Conservation (phyloP, 2,888 invertebrate genomes). For the Macroteleia sp. region DNA sequence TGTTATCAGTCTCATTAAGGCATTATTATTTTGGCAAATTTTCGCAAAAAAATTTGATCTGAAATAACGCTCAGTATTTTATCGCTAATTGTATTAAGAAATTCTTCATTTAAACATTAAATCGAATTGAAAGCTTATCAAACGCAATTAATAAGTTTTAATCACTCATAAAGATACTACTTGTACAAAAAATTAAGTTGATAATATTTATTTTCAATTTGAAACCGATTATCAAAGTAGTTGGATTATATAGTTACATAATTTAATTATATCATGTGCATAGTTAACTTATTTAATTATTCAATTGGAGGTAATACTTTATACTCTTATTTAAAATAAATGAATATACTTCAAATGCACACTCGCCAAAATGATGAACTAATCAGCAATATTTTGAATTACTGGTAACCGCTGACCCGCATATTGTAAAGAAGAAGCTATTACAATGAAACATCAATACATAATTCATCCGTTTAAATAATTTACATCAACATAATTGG, state of each 20-base stretch:
- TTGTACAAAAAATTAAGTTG: too few relatives aligned
- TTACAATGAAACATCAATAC: conserved; percentile 36
- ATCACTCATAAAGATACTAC: too few relatives aligned
- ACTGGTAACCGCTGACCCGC: conserved; percentile 23
- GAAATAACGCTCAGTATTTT: too few relatives aligned
- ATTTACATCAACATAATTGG: conserved; percentile 49
- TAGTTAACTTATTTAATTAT: conserved; percentile 1
- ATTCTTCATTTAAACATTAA: too few relatives aligned
- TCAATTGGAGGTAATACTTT: conserved; percentile 7
- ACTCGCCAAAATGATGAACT: conserved; percentile 11
- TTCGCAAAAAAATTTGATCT: too few relatives aligned
- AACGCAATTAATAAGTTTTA: too few relatives aligned
- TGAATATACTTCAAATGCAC: conserved; percentile 18
- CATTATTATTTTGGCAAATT: too few relatives aligned
- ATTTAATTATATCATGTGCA: background rate
- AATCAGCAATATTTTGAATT: conserved; percentile 37
- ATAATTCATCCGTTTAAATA: conserved; percentile 44
- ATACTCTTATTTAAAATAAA: conserved; percentile 16
- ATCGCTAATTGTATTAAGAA: too few relatives aligned
- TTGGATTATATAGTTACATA: background rate
- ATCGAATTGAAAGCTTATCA: too few relatives aligned
- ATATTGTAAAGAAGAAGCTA: conserved; percentile 32
- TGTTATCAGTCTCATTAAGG: too few relatives aligned
- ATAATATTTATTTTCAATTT: background rate
- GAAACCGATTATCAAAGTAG: background rate